These are phyloP conservation scores for Amiota minor DNA, from an alignment of 2,888 invertebrate genomes.

Conservation along the genomic window DNA sequence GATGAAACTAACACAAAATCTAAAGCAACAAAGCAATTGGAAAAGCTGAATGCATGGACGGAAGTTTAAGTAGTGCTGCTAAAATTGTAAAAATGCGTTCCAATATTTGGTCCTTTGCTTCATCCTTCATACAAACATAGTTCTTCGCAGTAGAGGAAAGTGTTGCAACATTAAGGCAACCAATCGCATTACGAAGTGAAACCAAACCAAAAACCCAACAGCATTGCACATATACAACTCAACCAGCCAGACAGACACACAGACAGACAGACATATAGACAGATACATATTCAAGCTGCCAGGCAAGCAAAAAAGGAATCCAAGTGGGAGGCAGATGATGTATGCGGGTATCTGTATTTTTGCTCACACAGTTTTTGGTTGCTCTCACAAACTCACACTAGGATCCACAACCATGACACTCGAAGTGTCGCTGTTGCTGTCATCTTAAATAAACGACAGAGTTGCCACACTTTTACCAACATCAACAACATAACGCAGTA, in stretches of 20 bases:
- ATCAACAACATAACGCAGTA: conserved; percentile 7
- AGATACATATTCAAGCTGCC: conserved; percentile 39
- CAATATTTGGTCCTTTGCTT: too few relatives aligned
- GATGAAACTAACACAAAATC: neutral
- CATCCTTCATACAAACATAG: too few relatives aligned
- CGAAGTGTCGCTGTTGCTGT: conserved; percentile 46
- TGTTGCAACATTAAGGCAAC: conserved; percentile 11
- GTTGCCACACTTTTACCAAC: conserved; percentile 38
- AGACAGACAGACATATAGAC: conserved; percentile 23
- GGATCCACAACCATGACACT: neutral
- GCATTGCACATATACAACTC: conserved; percentile 11
- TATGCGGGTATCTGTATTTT: neutral
- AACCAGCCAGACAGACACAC: conserved; percentile 12
- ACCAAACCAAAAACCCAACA: neutral
- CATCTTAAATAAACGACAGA: conserved; percentile 63
- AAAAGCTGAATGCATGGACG: too few relatives aligned
- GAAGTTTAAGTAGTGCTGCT: too few relatives aligned
- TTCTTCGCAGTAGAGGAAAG: neutral
- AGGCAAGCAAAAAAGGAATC: conserved; percentile 23
- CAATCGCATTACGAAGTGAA: conserved; percentile 12
- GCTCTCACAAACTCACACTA: too few relatives aligned
- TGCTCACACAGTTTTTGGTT: too few relatives aligned
- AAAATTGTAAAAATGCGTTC: too few relatives aligned
- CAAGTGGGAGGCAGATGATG: conserved; percentile 51
- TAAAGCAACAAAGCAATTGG: too few relatives aligned